Conservation (phyloP, 2,888 invertebrate species). For the Luffia ferchaultella region DNA sequence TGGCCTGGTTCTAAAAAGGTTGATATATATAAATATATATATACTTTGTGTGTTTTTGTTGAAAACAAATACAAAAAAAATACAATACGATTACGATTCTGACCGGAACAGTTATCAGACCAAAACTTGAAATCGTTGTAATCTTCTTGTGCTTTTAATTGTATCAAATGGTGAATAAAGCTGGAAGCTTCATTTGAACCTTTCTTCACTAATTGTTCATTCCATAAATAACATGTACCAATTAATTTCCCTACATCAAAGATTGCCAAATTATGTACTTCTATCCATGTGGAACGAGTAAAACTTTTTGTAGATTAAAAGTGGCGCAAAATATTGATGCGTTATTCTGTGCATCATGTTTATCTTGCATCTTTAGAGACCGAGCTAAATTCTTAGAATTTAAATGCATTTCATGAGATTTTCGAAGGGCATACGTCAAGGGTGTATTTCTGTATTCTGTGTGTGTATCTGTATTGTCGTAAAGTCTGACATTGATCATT, state of each 20-base stretch:
- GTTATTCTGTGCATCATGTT: not conserved
- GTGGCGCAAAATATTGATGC: not conserved
- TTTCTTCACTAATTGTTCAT: not conserved
- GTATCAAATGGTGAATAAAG: not conserved
- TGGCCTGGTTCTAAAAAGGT: not conserved
- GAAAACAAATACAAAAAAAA: not conserved
- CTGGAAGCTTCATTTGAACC: not conserved
- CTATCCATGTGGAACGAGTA: not conserved
- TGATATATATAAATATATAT: not conserved
- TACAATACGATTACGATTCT: not conserved
- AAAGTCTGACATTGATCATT: not conserved
- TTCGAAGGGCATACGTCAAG: not conserved
- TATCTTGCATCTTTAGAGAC: not conserved
- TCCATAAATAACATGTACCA: not conserved
- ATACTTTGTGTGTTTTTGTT: not conserved
- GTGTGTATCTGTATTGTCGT: not conserved
- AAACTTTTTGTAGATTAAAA: not conserved
- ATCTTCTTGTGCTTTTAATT: not conserved
- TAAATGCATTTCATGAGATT: not conserved
- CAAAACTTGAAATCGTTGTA: not conserved
- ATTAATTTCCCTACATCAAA: not conserved
- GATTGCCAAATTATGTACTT: not conserved
- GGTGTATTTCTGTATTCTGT: not conserved
- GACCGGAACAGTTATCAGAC: not conserved
- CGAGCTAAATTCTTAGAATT: not conserved